Percentiles rank a stretch among this genome's conserved stretches.
Evolutionary conservation across 2,888 invertebrate genomes (phyloP).

Genomic region (Stictocephala bisonia): DNA sequence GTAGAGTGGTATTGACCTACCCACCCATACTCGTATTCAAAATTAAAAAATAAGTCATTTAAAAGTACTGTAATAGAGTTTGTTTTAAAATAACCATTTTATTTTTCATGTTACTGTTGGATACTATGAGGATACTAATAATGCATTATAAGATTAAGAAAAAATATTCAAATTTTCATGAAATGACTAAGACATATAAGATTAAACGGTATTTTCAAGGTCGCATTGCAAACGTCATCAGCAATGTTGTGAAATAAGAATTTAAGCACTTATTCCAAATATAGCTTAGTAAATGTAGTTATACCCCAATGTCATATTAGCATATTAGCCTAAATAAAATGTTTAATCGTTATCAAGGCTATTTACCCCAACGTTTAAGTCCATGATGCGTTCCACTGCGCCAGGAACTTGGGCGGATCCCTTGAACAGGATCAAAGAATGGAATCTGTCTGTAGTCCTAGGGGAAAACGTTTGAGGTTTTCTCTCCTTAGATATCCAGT

Average conservation of each 20-base stretch:
- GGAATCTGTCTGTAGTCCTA: background rate
- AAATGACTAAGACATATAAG: background rate
- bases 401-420: background rate
- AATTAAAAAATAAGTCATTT: too few relatives aligned
- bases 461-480: too few relatives aligned
- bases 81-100: too few relatives aligned
- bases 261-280: background rate
- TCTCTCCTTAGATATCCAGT: conserved; percentile 24
- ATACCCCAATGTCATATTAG: background rate
- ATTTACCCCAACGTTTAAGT: conserved; percentile 6
- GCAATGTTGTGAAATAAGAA: background rate
- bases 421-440: conserved; percentile 7
- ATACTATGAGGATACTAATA: too few relatives aligned
- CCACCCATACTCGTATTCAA: too few relatives aligned
- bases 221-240: background rate
- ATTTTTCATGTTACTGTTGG: too few relatives aligned
- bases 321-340: background rate
- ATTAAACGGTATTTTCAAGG: background rate
- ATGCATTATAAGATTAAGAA: too few relatives aligned
- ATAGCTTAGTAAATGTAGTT: background rate
- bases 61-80: too few relatives aligned
- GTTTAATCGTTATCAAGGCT: too few relatives aligned
- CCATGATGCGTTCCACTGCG: background rate
- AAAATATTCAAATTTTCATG: too few relatives aligned
- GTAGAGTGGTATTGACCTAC: too few relatives aligned